A percentile compares a stretch with the other conserved stretches of the same genome.
Evolutionary conservation across 2,888 invertebrate genomes (phyloP).

Genomic region (Drosophila limbata): DNA sequence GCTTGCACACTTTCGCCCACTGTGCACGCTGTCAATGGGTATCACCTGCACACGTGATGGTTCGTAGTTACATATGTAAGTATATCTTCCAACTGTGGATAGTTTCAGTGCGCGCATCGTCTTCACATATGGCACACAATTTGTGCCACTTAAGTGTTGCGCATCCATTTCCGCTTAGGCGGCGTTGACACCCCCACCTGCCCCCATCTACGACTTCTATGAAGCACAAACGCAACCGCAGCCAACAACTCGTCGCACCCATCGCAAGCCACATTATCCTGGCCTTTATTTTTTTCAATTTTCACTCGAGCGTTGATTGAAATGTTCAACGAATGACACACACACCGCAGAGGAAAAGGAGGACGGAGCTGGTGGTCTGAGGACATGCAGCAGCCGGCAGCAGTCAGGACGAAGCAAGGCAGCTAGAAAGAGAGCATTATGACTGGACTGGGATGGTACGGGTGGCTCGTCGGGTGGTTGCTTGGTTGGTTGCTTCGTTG

Average conservation of each 20-base stretch:
- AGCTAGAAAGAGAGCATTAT: constrained; percentile 40
- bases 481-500: constrained; percentile 1
- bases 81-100: constrained; percentile 43
- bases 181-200: constrained; percentile 21
- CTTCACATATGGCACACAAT: constrained; percentile 70
- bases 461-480: constrained; percentile 12
- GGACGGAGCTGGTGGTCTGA: constrained; percentile 15
- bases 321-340: constrained; percentile 71
- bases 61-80: constrained; percentile 9
- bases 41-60: constrained; percentile 43
- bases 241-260: constrained; percentile 31
- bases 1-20: neutral
- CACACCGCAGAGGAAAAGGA: constrained; percentile 12
- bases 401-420: constrained; percentile 46
- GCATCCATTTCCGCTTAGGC: constrained; percentile 78
- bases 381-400: constrained; percentile 66
- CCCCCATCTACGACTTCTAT: constrained; percentile 5
- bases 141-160: constrained; percentile 81
- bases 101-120: constrained; percentile 47
- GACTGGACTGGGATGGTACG: constrained; percentile 11
- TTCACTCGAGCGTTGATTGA: constrained; percentile 81
- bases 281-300: constrained; percentile 77
- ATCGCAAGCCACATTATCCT: constrained; percentile 69
- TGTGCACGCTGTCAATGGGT: constrained; percentile 7
- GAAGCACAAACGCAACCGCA: constrained; percentile 36